Evolutionary conservation across 2,888 invertebrate species (phyloP).

Genomic region (Leptinotarsa rubiginosa): DNA sequence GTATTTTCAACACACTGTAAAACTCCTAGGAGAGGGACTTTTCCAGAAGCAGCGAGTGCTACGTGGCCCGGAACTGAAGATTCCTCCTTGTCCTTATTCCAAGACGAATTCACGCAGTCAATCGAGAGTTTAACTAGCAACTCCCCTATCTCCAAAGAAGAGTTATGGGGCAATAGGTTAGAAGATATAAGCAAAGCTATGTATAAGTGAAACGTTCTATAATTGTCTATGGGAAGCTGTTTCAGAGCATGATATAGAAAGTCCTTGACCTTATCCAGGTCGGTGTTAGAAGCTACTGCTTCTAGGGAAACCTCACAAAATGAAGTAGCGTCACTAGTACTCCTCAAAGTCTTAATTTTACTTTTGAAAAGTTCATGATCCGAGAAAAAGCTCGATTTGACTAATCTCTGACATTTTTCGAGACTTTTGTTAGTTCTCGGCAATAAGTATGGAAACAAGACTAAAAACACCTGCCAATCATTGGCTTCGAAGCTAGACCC

Average conservation of each 20-base stretch:
- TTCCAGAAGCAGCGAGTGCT: constrained; percentile 63
- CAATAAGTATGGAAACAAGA: constrained; percentile 74
- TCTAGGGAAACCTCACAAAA: constrained; percentile 50
- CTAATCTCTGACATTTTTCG: constrained; percentile 64
- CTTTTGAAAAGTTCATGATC: constrained; percentile 57
- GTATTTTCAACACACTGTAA: constrained; percentile 70
- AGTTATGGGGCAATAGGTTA: constrained; percentile 64
- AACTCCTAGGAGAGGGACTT: constrained; percentile 71
- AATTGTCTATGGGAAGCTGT: constrained; percentile 42
- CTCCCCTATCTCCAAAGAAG: constrained; percentile 63
- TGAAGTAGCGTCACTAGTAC: constrained; percentile 28
- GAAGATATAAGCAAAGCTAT: constrained; percentile 66
- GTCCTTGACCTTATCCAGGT: constrained; percentile 37
- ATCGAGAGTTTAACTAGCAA: constrained; percentile 66
- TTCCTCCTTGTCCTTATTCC: constrained; percentile 43
- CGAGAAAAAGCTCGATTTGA: constrained; percentile 65
- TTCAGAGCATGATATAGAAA: constrained; percentile 47
- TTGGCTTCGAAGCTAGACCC: constrained; percentile 56
- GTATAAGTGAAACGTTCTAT: constrained; percentile 54
- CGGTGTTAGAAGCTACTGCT: constrained; percentile 42
- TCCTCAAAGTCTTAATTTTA: constrained; percentile 33
- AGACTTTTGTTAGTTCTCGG: constrained; percentile 67
- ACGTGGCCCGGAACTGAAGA: constrained; percentile 52
- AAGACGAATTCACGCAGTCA: constrained; percentile 64
- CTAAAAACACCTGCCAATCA: constrained; percentile 71